Evolutionary conservation across 2,888 invertebrate species (phyloP).

Genomic region (Seladonia tumulorum): DNA sequence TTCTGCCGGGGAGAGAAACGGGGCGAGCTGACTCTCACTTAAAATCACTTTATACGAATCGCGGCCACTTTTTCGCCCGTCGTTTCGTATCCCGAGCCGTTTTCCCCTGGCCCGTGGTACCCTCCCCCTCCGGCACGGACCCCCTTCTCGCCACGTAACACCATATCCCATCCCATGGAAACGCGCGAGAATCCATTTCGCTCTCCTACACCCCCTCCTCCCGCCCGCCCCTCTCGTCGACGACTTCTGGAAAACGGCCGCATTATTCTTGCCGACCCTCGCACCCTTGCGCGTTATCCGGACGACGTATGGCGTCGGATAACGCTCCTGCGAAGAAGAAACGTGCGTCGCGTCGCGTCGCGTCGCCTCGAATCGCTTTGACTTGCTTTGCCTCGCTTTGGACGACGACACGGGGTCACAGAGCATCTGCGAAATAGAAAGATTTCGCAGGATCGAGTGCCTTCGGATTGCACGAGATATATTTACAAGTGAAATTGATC

Average conservation of each 20-base stretch:
- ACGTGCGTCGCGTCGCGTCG: constrained; percentile 36
- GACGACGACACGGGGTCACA: not conserved
- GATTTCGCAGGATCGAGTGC: not conserved
- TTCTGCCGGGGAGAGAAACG: constrained; percentile 65
- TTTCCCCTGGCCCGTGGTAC: constrained; percentile 8
- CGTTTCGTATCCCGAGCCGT: constrained; percentile 58
- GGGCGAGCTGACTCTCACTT: constrained; percentile 76
- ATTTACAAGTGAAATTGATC: not conserved
- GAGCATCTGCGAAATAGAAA: constrained; percentile 25
- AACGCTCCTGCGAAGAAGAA: constrained; percentile 58
- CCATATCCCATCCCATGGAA: constrained; percentile 72
- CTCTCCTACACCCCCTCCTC: not conserved
- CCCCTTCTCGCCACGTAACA: constrained; percentile 49
- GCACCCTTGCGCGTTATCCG: constrained; percentile 67
- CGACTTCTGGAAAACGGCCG: constrained; percentile 69
- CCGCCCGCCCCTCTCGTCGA: constrained; percentile 37
- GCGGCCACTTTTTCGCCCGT: constrained; percentile 74
- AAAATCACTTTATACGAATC: constrained; percentile 80
- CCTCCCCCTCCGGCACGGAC: not conserved
- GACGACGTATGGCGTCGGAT: constrained; percentile 67
- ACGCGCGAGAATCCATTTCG: constrained; percentile 71
- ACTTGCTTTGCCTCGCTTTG: not conserved
- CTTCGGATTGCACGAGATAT: not conserved
- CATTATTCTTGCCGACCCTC: constrained; percentile 73
- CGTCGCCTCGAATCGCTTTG: not conserved